A percentile compares a stretch with the other conserved stretches of the same genome.
phyloP scores from a whole-genome alignment of 30 jellyfish, hydroid and myxozoan genomes.

The Clytia hemisphaerica region DNA sequence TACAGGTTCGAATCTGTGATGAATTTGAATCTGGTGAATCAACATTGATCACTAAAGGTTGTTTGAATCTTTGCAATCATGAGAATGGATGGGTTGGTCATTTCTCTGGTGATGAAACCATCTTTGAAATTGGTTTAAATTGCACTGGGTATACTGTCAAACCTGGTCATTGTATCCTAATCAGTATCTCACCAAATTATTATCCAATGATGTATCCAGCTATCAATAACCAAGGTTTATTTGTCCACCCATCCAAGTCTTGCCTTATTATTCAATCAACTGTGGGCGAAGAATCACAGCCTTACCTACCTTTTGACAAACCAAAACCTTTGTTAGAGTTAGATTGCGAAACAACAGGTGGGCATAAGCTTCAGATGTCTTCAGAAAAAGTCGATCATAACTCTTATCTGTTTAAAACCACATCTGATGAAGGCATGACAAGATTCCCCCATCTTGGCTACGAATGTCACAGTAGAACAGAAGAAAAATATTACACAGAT shows the following conservation, averaged over 20 bases:
- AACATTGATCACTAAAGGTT: conserved; percentile 18
- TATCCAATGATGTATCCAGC: conserved; percentile 23
- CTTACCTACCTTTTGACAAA: neutral
- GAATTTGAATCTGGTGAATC: conserved; percentile 36
- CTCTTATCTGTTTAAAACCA: neutral
- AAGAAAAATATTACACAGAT: conserved; percentile 19
- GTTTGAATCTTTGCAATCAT: neutral
- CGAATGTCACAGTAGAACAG: neutral
- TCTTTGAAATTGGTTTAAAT: neutral
- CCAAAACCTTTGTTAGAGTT: conserved; percentile 14
- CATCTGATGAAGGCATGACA: neutral
- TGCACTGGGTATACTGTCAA: neutral
- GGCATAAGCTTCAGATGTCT: conserved; percentile 13
- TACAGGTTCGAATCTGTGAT: conserved; percentile 34
- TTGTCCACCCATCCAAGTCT: conserved; percentile 12
- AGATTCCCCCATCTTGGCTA: neutral
- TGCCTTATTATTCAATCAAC: conserved; percentile 1
- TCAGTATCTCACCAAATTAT: conserved; percentile 20
- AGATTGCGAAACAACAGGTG: neutral
- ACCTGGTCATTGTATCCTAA: conserved; percentile 16
- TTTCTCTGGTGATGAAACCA: neutral
- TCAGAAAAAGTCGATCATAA: neutral
- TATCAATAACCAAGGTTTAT: conserved; percentile 4
- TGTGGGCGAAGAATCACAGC: neutral
- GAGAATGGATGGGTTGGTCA: conserved; percentile 22